A percentile compares a stretch with the other conserved stretches of the same genome.
Evolutionary conservation across 1,140 invertebrate species (phyloP).

Genomic region (Anastrepha obliqua): DNA sequence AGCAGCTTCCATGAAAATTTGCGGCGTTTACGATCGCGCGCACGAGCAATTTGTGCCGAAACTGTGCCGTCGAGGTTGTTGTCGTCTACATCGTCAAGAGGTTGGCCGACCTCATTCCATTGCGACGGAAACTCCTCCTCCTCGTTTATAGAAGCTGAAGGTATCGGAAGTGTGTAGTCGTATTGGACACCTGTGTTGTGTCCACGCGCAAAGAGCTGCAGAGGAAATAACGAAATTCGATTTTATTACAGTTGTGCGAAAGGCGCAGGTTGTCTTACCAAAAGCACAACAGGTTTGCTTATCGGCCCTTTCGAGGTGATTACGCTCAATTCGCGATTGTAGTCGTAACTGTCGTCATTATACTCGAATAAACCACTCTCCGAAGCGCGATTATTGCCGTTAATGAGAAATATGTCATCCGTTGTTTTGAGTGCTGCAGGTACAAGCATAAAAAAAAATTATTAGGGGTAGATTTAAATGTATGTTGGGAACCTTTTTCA

Average conservation of each 20-base stretch:
- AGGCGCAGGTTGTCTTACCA: conserved; percentile 59
- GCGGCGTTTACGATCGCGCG: conserved; percentile 75
- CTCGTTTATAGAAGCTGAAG: conserved; percentile 66
- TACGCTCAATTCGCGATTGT: conserved; percentile 73
- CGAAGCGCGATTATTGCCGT: conserved; percentile 83
- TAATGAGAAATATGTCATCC: conserved; percentile 82
- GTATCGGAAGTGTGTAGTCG: conserved; percentile 83
- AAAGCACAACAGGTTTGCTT: conserved; percentile 58
- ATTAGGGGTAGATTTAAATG: neutral
- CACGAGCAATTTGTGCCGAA: conserved; percentile 47
- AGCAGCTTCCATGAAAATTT: conserved; percentile 85
- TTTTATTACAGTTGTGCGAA: neutral
- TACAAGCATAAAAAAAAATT: neutral
- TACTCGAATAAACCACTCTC: conserved; percentile 83
- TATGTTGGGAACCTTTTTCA: no score
- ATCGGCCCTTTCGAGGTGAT: conserved; percentile 62
- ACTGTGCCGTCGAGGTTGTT: conserved; percentile 56
- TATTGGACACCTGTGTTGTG: conserved; percentile 88
- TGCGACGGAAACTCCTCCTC: conserved; percentile 61
- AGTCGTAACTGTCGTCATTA: conserved; percentile 85
- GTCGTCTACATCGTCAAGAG: conserved; percentile 56
- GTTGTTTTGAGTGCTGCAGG: conserved; percentile 79
- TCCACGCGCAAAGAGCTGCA: conserved; percentile 84
- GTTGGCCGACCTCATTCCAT: conserved; percentile 62
- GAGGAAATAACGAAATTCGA: conserved; percentile 23